Percentiles rank a stretch among this genome's conserved stretches.
Conservation (phyloP, 2,888 invertebrate genomes). For the Crepidodera aurea region DNA sequence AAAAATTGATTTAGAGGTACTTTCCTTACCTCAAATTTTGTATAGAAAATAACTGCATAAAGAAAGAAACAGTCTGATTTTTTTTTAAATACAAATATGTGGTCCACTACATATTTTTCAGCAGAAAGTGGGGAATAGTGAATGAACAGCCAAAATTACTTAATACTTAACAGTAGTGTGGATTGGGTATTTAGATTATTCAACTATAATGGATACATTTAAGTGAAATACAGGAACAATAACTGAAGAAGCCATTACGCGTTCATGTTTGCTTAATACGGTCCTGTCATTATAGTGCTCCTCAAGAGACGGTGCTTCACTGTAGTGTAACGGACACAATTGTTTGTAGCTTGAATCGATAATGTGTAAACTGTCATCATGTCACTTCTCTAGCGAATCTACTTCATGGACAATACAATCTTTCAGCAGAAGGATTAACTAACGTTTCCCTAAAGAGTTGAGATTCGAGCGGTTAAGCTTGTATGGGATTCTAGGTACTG, state of each 20-base stretch:
- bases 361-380: constrained; percentile 33
- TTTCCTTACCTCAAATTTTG: too few species aligned
- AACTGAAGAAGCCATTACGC: background rate
- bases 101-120: too few species aligned
- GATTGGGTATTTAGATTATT: too few species aligned
- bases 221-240: too few species aligned
- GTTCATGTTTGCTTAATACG: constrained; percentile 1
- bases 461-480: background rate
- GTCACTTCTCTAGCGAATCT: constrained; percentile 25
- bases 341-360: constrained; percentile 35
- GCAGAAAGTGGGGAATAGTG: too few species aligned
- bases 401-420: constrained; percentile 28
- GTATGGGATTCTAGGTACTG: background rate
- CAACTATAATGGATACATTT: too few species aligned
- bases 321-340: constrained; percentile 16
- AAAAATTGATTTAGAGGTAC: too few species aligned
- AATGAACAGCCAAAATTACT: too few species aligned
- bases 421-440: constrained; percentile 21
- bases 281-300: background rate
- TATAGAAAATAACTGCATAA: too few species aligned
- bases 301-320: constrained; percentile 7
- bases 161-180: too few species aligned
- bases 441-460: constrained; percentile 4
- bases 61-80: too few species aligned
- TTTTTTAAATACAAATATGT: too few species aligned